Evolutionary conservation across 2,113 vertebrate species (phyloP).

Genomic region (Brachypodius melanocephalos): DNA sequence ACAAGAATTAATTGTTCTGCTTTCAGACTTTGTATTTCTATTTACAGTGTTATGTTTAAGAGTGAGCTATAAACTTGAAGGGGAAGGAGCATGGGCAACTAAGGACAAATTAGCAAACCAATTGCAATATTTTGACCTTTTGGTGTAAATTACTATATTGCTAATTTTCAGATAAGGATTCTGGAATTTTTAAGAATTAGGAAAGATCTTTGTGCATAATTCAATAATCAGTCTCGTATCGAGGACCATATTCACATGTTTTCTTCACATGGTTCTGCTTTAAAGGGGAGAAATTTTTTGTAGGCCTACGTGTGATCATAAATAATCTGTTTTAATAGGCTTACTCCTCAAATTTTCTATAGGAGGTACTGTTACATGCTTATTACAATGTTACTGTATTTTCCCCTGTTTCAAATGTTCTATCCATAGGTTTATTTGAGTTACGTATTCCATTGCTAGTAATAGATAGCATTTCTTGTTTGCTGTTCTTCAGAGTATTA

Average conservation of each 20-base stretch:
- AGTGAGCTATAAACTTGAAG: not conserved
- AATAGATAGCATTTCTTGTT: not conserved
- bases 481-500: not conserved
- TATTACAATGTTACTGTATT: not conserved
- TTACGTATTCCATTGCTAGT: not conserved
- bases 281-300: not conserved
- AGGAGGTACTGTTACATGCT: not conserved
- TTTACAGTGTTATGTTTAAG: not conserved
- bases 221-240: not conserved
- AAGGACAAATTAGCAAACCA: not conserved
- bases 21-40: not conserved
- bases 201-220: not conserved
- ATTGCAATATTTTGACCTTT: not conserved
- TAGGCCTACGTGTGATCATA: not conserved
- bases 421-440: not conserved
- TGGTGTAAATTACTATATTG: not conserved
- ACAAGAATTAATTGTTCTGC: not conserved
- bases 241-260: not conserved
- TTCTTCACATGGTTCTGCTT: not conserved
- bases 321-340: not conserved
- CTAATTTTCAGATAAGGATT: not conserved
- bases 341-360: not conserved
- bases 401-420: not conserved
- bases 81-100: accelerated
- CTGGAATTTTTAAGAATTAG: not conserved